Evolutionary conservation across 2,888 invertebrate species (phyloP), one percentile per base, ranked within the genome.

Genomic region (Protophormia terraenovae): DNA sequence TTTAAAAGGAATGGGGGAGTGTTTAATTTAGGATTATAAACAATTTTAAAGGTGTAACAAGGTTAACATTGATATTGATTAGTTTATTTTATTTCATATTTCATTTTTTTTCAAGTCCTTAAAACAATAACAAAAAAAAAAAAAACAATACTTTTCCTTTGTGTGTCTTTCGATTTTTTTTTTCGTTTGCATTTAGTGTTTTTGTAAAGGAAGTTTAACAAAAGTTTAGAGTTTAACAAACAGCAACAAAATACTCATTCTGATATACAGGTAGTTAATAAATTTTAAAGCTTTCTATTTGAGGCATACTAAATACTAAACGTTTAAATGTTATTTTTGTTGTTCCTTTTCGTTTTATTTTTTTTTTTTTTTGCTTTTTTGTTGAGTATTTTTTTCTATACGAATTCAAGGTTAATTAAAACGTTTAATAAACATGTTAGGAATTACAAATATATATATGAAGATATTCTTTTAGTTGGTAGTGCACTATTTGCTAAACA

Each of bases 271-370:
- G 14, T 7, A 66, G 58, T 10, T 58, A 67, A 45, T 77, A 29
- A 14, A 58, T 69, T 66, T 71, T 82, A 78, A 85, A 84, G 81
- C 80, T 81, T 75, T 77, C 58, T 29, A 32, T 38, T 32, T 66
- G 73, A 79, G 69, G 75, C 71, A 64, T 72, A 8, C 16, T 45
- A 53, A n/a, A n/a, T 35, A 32, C 29, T 60, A 35, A 4, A 45
- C 16, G 14, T 53, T 67, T 16, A 29, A 12, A 6, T 5, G 35
- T 50, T 64, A 35, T 35, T 62, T 50, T 35, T n/a, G 38, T 27
- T 55, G 14, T 38, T 64, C 3, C 38, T 38, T 10, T 38, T 45
- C 5, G 16, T 3, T 58, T 35, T 45, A n/a, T 27, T 35, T 16
- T 62, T 27, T 60, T 38, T 8, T 41, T 22, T 50, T 16, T 47